Base-by-base conservation (phyloP, 1,140 invertebrate species). In the Eufriesea mexicana region DNA sequence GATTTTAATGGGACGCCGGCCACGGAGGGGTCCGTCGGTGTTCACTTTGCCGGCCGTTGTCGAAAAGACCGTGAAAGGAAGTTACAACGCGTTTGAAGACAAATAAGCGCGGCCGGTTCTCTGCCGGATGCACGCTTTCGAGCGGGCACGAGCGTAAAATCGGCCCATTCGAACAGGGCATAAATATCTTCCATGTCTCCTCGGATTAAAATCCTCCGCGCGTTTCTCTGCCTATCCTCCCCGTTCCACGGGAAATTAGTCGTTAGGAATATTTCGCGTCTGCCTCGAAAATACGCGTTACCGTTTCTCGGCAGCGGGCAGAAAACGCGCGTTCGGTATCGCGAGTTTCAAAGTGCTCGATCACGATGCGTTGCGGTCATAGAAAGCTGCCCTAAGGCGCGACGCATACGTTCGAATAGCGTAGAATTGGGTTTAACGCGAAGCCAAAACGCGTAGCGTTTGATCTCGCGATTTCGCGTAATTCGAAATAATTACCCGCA, bases 1-100 rank as follows among this genome's bases (percentile, higher is more conserved):
- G 54, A 59, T 59, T 45, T 73, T 64, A 76, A 76, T 64, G 59
- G 74, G 47, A 76, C 25, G 61, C 45, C 59, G 59, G 47, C 25
- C 42, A 35, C 45, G 45, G 42, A 68, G 71, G 49, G 49, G 10
- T 10, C 8, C 23, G n/a, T 8, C 16, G 23, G 42, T 1, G 35
- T 42, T 57, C 28, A 20, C 57, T 68, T 73, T 20, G 54, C 35
- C 5, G 5, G 23, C n/a, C 35, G 14, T 45, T 45, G 20, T 45
- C 25, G 28, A 45, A 45, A 57, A 73, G 16, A 45, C 35, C 16
- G 8, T 25, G 35, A n/a, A 57, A 73, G 20, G 23, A 57, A 42
- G 71, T n/a, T n/a, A 5, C 0, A 55, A 28, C 47, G 47, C 25
- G 47, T 28, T 71, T 71, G 2, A 28, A 71, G 25, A 14, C 25